A percentile compares a stretch with the other conserved stretches of the same genome.
phyloP scores from a whole-genome alignment of 2,797 vertebrate genomes.

The Octomys mimax region DNA sequence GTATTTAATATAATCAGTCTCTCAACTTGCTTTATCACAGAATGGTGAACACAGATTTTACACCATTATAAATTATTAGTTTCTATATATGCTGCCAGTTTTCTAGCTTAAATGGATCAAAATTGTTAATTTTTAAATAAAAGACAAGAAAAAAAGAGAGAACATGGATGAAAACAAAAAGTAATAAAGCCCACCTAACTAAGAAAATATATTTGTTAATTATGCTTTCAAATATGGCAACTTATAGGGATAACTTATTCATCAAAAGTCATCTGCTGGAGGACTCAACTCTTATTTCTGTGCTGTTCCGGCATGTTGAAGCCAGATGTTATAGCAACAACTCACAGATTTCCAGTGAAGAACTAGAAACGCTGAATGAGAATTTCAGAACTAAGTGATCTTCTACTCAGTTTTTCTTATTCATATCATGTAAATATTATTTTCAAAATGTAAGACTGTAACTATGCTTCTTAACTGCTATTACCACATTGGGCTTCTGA shows the following conservation, averaged over 20 bases:
- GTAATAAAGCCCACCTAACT: constrained; percentile 92
- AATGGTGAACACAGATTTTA: constrained; percentile 84
- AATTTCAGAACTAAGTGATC: constrained; percentile 85
- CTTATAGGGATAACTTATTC: constrained; percentile 98
- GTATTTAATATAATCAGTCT: constrained; percentile 83
- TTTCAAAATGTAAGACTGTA: constrained; percentile 80
- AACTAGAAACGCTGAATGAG: constrained; percentile 84
- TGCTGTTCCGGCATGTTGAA: constrained; percentile 96
- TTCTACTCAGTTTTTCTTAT: constrained; percentile 76
- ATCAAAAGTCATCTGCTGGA: constrained; percentile 95
- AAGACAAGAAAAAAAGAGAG: constrained; percentile 81
- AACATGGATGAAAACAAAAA: constrained; percentile 77
- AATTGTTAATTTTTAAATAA: constrained; percentile 82
- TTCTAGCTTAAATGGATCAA: constrained; percentile 83
- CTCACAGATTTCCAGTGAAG: constrained; percentile 78
- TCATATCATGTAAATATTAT: constrained; percentile 75
- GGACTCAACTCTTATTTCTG: constrained; percentile 93
- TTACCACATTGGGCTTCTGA: not conserved
- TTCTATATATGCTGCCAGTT: constrained; percentile 84
- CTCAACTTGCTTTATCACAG: constrained; percentile 88
- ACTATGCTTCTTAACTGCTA: not conserved
- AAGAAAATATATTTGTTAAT: constrained; percentile 98
- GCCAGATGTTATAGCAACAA: constrained; percentile 93
- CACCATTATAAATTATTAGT: constrained; percentile 86
- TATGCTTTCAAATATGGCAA: constrained; percentile 96